Base-by-base conservation (phyloP, 2,113 vertebrate genomes). In the Otocyon megalotis region DNA sequence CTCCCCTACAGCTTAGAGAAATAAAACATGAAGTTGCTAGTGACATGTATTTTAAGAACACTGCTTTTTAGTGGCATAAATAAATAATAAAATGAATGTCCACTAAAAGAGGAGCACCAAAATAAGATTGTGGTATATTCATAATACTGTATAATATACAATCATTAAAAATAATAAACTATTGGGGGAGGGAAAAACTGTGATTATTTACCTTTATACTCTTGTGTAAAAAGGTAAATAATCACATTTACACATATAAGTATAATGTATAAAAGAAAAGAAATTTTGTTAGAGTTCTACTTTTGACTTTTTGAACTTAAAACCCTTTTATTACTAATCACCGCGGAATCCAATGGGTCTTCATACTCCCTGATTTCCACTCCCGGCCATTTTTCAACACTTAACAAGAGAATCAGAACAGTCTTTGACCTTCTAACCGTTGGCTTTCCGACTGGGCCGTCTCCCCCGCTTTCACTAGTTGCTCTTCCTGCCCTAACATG, bases 11-110 rank as follows among this genome's bases (percentile, higher is more conserved):
- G 56, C 16, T 53, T 22, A 90, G 67, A 94, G 35, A 86, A 62
- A 93, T 32, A 79, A 93, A 96, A 22, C 19, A 28, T 17, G 43
- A 90, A 82, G 17, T 90, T 76, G 58, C 13, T 77, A 90, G 87
- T 19, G 54, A 90, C 22, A 30, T 50, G 90, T 81, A 69, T 60
- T 90, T 82, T 95, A 79, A 62, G 14, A 83, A n/a, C 20, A 37
- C 2, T 82, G 48, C 24, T 84, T 60, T 85, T 79, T 50, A 94
- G 50, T 60, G 32, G 3, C 5, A 63, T 17, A 54, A 30, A 79
- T 20, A 58, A 71, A n/a, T 43, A 62, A 69, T 62, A 77, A 83
- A 62, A 10, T 85, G 17, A 63, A 58, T 48, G 60, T 30, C 48
- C 35, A 58, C 56, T 83, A 95, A 83, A 62, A 56, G 17, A 32